Percentiles rank a stretch among this genome's conserved stretches.
Evolutionary conservation across 2,113 vertebrate species (phyloP).

Genomic region (Campylomormyrus tamandua): DNA sequence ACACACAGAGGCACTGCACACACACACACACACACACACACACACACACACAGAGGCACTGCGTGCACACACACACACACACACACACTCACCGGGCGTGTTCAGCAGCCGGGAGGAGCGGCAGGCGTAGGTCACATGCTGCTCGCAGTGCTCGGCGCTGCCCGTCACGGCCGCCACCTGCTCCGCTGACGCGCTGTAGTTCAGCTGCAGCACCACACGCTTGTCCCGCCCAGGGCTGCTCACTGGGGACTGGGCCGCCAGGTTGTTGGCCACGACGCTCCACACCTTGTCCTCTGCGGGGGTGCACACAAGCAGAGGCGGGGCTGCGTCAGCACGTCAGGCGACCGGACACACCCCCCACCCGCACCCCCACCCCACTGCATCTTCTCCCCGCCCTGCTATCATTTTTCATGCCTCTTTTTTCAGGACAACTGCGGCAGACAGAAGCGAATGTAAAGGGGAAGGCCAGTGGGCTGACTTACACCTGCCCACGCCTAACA

Average conservation of each 20-base stretch:
- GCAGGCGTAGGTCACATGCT: constrained; percentile 82
- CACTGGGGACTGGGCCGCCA: constrained; percentile 71
- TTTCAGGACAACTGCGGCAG: background rate
- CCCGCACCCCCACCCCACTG: background rate
- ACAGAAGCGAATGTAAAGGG: background rate
- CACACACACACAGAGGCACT: background rate
- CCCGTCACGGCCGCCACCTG: constrained; percentile 77
- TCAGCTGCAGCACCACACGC: constrained; percentile 66
- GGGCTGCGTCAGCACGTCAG: background rate
- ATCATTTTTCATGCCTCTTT: background rate
- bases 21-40: background rate
- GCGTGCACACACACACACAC: too few relatives aligned
- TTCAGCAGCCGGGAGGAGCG: constrained; percentile 85
- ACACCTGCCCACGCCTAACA: background rate
- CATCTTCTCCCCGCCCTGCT: background rate
- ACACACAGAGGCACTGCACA: background rate
- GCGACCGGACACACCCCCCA: too few relatives aligned
- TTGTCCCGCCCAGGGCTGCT: constrained; percentile 55
- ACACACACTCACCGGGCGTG: constrained; percentile 72
- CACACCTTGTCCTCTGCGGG: constrained; percentile 83
- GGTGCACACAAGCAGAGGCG: background rate
- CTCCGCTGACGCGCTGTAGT: constrained; percentile 80
- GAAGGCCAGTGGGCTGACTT: background rate
- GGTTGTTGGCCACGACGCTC: constrained; percentile 80
- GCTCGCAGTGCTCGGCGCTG: constrained; percentile 84